phyloP scores from a whole-genome alignment of 2,888 invertebrate species.

The Serrognathus titanus region DNA sequence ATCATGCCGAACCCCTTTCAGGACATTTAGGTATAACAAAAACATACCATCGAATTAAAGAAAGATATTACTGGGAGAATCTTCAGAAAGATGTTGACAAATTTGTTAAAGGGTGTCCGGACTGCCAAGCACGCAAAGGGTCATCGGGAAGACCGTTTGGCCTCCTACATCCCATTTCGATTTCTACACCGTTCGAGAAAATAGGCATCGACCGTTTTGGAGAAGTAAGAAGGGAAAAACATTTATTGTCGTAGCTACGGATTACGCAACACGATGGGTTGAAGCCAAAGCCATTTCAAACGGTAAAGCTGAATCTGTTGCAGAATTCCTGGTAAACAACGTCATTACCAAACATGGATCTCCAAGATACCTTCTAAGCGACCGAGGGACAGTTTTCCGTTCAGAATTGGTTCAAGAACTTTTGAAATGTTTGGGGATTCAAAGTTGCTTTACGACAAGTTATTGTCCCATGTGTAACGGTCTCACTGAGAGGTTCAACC shows the following conservation, averaged over 20 bases:
- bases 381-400: background rate
- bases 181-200: constrained; percentile 5
- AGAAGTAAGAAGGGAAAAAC: no score
- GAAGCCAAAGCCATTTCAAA: constrained; percentile 8
- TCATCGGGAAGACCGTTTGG: no score
- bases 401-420: constrained; percentile 1
- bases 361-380: background rate
- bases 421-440: constrained; percentile 1
- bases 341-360: background rate
- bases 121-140: constrained; percentile 12
- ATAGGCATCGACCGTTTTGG: constrained; percentile 22
- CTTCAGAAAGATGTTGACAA: constrained; percentile 16
- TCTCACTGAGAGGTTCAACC: constrained; percentile 12
- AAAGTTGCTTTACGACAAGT: background rate
- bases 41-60: no score
- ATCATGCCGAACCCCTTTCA: no score
- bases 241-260: constrained; percentile 23
- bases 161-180: no score
- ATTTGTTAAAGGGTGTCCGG: constrained; percentile 21
- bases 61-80: no score
- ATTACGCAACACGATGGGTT: constrained; percentile 29
- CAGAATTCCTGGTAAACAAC: background rate
- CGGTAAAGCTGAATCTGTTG: constrained; percentile 12
- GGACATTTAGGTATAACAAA: no score
- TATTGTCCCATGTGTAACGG: constrained; percentile 8